Conservation (phyloP, 92 coral and sea anemone genomes). For the Paramuricea clavata region DNA sequence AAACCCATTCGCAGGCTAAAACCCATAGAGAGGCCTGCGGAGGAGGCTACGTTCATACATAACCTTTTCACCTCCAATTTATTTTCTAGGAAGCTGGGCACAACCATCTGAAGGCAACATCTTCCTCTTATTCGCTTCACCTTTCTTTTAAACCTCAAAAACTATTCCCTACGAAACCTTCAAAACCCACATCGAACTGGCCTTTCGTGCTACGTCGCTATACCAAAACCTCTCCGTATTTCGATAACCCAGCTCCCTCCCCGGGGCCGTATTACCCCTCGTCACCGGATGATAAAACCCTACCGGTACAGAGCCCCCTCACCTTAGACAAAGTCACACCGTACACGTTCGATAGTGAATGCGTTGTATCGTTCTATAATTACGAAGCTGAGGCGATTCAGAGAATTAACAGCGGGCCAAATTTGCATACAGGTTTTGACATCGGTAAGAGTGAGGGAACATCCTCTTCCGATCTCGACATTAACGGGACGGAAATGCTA, state of each 20-base stretch:
- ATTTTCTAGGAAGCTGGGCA: slow-evolving; percentile 70
- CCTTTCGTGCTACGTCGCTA: neutral
- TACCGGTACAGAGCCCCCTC: neutral
- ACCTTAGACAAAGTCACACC: slow-evolving; percentile 22
- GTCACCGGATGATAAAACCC: neutral
- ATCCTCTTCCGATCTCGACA: neutral
- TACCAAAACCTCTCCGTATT: slow-evolving; percentile 2
- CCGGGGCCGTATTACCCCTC: slow-evolving; percentile 29
- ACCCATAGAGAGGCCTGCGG: too few species aligned
- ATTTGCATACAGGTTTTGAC: neutral
- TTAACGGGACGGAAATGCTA: neutral
- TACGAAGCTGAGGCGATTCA: neutral
- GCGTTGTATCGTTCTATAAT: neutral
- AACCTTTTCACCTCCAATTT: too few species aligned
- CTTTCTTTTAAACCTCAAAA: slow-evolving; percentile 78
- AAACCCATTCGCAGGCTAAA: too few species aligned
- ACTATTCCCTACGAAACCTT: slow-evolving; percentile 49
- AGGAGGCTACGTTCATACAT: too few species aligned
- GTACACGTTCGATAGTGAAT: neutral
- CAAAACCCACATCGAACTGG: neutral
- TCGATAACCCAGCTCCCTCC: neutral
- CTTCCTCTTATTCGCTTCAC: slow-evolving; percentile 89
- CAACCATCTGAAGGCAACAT: slow-evolving; percentile 77
- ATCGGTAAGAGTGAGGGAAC: neutral
- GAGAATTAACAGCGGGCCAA: neutral